phyloP scores from a whole-genome alignment of 92 coral and sea anemone genomes.

The Umimayanthus kanabou region DNA sequence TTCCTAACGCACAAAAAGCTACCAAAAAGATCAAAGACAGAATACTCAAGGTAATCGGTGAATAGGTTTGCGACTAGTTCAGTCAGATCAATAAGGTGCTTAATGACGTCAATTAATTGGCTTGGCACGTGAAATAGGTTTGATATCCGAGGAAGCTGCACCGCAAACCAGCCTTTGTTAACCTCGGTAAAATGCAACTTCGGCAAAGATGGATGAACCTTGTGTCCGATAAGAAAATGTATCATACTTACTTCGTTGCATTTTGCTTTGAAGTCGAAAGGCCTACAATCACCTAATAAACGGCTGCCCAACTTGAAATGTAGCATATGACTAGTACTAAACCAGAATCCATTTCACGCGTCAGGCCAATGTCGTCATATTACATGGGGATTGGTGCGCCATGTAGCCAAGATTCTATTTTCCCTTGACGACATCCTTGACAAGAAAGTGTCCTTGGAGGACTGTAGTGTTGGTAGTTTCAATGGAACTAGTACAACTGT shows the following conservation, averaged over 20 bases:
- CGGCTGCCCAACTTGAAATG: too few species aligned
- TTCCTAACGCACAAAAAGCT: conserved; percentile 85
- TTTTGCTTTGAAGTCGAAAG: too few species aligned
- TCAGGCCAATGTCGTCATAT: background rate
- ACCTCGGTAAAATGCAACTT: too few species aligned
- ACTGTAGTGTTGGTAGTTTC: background rate
- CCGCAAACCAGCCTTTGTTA: too few species aligned
- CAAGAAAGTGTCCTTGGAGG: background rate
- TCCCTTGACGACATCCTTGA: background rate
- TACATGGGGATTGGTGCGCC: background rate
- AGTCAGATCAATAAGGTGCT: background rate
- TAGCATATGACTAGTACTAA: too few species aligned
- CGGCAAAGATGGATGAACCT: too few species aligned
- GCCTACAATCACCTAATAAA: too few species aligned
- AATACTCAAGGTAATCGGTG: conserved; percentile 69
- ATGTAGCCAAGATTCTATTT: background rate
- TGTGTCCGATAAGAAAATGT: too few species aligned
- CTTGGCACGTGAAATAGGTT: background rate
- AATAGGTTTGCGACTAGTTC: background rate
- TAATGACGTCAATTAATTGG: background rate
- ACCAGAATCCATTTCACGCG: background rate
- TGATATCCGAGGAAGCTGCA: background rate
- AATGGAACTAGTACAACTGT: background rate
- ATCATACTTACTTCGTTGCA: too few species aligned
- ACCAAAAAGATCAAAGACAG: conserved; percentile 86